Evolutionary conservation across 2,113 vertebrate species (phyloP).

Genomic region (Halichoeres trimaculatus): DNA sequence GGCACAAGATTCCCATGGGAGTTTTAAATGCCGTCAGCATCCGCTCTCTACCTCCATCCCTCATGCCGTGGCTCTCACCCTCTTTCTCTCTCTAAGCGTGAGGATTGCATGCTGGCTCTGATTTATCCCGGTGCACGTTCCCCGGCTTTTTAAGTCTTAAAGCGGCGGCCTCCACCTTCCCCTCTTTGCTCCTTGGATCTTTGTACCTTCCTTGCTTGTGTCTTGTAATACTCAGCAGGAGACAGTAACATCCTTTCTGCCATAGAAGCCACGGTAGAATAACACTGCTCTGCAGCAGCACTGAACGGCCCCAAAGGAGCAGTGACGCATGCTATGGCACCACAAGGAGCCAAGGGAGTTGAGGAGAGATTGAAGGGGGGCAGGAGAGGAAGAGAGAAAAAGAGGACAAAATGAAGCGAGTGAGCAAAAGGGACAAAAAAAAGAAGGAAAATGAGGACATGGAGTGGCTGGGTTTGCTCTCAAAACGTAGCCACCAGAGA

Average conservation of each 20-base stretch:
- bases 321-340: conserved; percentile 61
- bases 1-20: conserved; percentile 74
- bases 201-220: conserved; percentile 53
- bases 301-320: conserved; percentile 64
- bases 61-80: conserved; percentile 29
- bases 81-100: conserved; percentile 27
- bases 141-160: conserved; percentile 54
- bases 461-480: conserved; percentile 52
- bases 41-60: conserved; percentile 41
- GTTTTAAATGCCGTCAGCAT: conserved; percentile 77
- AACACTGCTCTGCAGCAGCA: conserved; percentile 44
- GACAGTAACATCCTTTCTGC: conserved; percentile 60
- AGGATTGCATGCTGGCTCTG: conserved; percentile 59
- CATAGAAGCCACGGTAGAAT: conserved; percentile 37
- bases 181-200: conserved; percentile 32
- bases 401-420: conserved; percentile 10
- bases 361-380: conserved; percentile 31
- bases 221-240: conserved; percentile 64
- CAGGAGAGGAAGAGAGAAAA: conserved; percentile 5
- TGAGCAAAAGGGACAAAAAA: neutral
- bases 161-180: conserved; percentile 56
- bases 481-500: conserved; percentile 63
- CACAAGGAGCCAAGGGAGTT: conserved; percentile 63
- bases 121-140: conserved; percentile 64
- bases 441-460: conserved; percentile 44